Base-by-base conservation (phyloP, 1,140 invertebrate genomes). In the Neodiprion virginianus region DNA sequence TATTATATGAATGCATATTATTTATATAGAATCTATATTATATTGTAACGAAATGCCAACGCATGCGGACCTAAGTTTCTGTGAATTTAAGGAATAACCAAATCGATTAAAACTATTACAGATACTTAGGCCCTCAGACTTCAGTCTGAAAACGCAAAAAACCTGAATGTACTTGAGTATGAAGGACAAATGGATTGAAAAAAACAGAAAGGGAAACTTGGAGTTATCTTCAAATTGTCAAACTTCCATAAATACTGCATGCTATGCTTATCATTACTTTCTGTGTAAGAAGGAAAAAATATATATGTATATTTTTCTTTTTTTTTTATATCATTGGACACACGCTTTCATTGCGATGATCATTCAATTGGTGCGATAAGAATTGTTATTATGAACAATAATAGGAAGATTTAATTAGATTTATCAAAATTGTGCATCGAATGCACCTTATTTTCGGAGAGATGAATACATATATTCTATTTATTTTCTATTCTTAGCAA, bases 11-110 rank as follows among this genome's bases (percentile, higher is more conserved):
- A 86, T 81, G 84, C 86, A 87, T 87, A 88, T 86, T 88, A 88
- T 88, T 88, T 88, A 86, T 87, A 86, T 86, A 87, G 84, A 86
- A 87, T 86, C 85, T 86, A 87, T 87, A 82, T 86, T 87, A 86
- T 87, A 86, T 85, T 88, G 80, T 88, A 87, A 87, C 81, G 80
- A 88, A 88, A 88, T 87, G 85, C 84, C 86, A 88, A 88, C 82
- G 81, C 84, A 82, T 81, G 79, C 76, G 85, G 82, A 84, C 86
- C 84, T 76, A 87, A 82, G 76, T 77, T 76, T 78, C 75, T 83
- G 81, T 70, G 74, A 78, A 71, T 73, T 53, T 76, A 74, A 79
- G 23, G 74, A 69, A 79, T 17, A 74, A 75, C 75, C 74, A 67
- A 14, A 73, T 61, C 53, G 53, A 61, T 12, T 61, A 17, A 61